These are phyloP conservation scores for Gopherus flavomarginatus DNA, from an alignment of 2,113 vertebrate species.

Conservation along the genomic window DNA sequence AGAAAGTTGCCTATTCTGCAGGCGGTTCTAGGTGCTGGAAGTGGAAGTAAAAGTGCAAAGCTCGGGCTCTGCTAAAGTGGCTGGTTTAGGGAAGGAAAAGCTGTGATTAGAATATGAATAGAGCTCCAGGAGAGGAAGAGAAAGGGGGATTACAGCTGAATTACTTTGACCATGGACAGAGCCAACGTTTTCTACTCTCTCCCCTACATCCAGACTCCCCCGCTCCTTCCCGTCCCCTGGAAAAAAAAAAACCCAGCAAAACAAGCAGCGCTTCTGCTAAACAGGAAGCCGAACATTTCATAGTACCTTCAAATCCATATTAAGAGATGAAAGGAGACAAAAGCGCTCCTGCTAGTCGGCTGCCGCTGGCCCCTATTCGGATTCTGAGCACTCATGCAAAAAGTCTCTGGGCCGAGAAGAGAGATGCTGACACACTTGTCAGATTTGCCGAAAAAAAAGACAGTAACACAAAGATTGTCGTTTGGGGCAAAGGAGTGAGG, in stretches of 20 bases:
- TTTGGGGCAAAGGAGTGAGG: not conserved
- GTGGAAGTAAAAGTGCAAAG: constrained; percentile 92
- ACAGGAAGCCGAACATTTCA: not conserved
- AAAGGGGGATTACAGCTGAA: constrained; percentile 98
- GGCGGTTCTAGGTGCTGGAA: constrained; percentile 74
- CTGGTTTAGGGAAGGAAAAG: constrained; percentile 95
- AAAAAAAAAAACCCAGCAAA: constrained; percentile 1
- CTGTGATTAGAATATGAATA: constrained; percentile 99
- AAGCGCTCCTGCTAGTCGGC: not conserved
- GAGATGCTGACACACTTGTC: not conserved
- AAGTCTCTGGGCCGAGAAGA: not conserved
- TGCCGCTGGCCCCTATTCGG: not conserved
- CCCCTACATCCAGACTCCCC: constrained; percentile 54
- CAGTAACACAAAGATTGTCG: not conserved
- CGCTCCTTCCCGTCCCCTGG: not conserved
- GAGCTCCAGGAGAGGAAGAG: constrained; percentile 93
- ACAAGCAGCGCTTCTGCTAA: constrained; percentile 32
- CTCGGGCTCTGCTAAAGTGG: constrained; percentile 94
- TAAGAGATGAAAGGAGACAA: not conserved
- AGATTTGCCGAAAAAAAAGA: not conserved
- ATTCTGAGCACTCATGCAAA: not conserved
- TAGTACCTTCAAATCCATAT: not conserved
- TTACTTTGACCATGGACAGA: constrained; percentile 94
- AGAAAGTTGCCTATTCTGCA: constrained; percentile 66
- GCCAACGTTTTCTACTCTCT: constrained; percentile 82